These are phyloP conservation scores for Channa striata DNA, from an alignment of 2,797 vertebrate species.

Conservation along the genomic window DNA sequence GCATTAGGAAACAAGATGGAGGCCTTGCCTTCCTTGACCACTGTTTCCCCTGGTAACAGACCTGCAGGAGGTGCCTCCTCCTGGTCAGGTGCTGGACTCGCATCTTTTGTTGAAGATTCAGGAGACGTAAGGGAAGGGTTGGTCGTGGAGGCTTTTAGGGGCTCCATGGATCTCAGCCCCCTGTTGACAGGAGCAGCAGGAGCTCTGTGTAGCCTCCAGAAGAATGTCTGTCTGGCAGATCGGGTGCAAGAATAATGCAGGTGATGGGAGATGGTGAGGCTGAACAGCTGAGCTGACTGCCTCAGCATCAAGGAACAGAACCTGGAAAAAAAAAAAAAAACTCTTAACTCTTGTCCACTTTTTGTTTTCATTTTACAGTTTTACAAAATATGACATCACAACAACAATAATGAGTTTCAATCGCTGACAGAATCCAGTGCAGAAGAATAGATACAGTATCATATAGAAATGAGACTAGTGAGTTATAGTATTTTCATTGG, in stretches of 20 bases:
- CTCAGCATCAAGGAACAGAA: conserved; percentile 51
- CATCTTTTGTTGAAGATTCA: conserved; percentile 10
- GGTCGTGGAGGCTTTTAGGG: conserved; percentile 2
- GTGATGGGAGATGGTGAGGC: conserved; percentile 8
- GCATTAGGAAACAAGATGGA: conserved; percentile 89
- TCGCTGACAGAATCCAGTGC: no score
- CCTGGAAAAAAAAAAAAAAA: conserved; percentile 14
- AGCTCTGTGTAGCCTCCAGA: neutral
- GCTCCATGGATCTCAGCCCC: conserved; percentile 71
- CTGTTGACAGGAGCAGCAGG: conserved; percentile 16
- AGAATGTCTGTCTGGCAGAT: neutral
- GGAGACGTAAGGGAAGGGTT: neutral
- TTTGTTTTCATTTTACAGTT: no score
- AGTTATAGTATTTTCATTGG: no score
- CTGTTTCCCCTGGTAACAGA: conserved; percentile 80
- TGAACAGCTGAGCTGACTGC: conserved; percentile 4
- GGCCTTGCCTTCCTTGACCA: conserved; percentile 90
- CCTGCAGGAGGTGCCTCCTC: conserved; percentile 26
- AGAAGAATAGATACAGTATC: no score
- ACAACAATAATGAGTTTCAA: no score
- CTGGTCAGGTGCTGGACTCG: neutral
- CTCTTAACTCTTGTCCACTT: no score
- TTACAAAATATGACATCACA: no score
- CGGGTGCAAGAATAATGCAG: neutral
- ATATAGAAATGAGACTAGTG: no score